phyloP scores from a whole-genome alignment of 2,888 invertebrate species.

The Ischnura elegans region DNA sequence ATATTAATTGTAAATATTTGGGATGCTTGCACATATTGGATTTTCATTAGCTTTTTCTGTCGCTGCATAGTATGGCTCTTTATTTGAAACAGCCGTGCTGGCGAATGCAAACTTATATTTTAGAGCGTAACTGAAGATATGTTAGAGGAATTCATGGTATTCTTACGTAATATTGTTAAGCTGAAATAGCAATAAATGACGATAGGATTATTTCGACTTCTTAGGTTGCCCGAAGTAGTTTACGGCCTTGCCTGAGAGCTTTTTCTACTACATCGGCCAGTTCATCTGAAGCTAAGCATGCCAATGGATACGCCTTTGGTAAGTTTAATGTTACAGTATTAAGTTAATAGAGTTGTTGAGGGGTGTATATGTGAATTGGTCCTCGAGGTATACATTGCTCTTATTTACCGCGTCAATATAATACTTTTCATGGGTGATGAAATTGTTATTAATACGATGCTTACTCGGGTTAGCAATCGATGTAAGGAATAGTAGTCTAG shows the following conservation, averaged over 20 bases:
- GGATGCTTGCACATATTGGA: background rate
- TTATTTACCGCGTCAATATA: too few relatives aligned
- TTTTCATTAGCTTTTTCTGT: background rate
- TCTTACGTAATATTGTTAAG: too few relatives aligned
- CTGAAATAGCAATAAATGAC: too few relatives aligned
- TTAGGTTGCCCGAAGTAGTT: constrained; percentile 65
- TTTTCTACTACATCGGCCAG: constrained; percentile 68
- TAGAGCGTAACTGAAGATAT: too few relatives aligned
- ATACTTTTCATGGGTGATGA: too few relatives aligned
- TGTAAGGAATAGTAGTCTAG: too few relatives aligned
- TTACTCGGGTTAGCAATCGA: too few relatives aligned
- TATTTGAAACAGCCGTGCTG: background rate
- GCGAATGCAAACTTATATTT: constrained; percentile 21
- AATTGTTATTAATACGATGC: too few relatives aligned
- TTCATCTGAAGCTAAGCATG: constrained; percentile 54
- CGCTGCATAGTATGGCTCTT: background rate
- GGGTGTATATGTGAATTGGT: too few relatives aligned
- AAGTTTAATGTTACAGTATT: constrained; percentile 44
- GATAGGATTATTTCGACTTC: background rate
- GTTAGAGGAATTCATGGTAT: too few relatives aligned
- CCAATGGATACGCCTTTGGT: constrained; percentile 70
- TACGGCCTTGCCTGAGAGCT: constrained; percentile 69
- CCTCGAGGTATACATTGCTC: too few relatives aligned
- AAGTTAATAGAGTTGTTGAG: too few relatives aligned
- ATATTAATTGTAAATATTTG: background rate